Percentiles rank a stretch among this genome's conserved stretches.
Conservation (phyloP, 2,797 vertebrate species). For the Hoplostethus atlanticus region DNA sequence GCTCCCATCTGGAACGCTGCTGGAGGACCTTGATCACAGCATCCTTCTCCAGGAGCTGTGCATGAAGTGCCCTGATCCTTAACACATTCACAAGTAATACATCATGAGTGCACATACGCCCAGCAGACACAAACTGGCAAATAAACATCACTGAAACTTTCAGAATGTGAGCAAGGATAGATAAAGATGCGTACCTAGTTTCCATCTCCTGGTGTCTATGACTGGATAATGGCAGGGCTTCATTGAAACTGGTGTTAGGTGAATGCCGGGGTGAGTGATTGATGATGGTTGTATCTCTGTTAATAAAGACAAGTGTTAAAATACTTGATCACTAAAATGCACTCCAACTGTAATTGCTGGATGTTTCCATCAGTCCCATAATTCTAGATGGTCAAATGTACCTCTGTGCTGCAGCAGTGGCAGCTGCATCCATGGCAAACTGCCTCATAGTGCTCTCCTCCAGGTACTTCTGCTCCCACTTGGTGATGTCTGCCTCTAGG, state of each 20-base stretch:
- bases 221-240: conserved; percentile 88
- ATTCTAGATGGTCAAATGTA: conserved; percentile 31
- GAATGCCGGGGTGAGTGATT: conserved; percentile 95
- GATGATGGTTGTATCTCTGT: conserved; percentile 95
- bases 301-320: conserved; percentile 27
- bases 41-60: conserved; percentile 97
- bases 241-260: conserved; percentile 94
- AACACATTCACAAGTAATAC: neutral
- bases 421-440: conserved; percentile 97
- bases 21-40: conserved; percentile 96
- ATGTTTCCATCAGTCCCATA: neutral
- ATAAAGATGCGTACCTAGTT: conserved; percentile 85
- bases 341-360: neutral
- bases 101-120: conserved; percentile 15
- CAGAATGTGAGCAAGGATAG: neutral
- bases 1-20: conserved; percentile 91
- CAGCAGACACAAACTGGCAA: neutral
- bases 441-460: conserved; percentile 98
- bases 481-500: conserved; percentile 97
- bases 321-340: neutral
- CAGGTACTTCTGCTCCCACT: conserved; percentile 98
- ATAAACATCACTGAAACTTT: neutral
- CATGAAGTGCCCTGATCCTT: conserved; percentile 93
- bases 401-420: conserved; percentile 94
- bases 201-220: conserved; percentile 97